A percentile compares a stretch with the other conserved stretches of the same genome.
phyloP scores from a whole-genome alignment of 2,888 invertebrate species.

The Sipha maydis region DNA sequence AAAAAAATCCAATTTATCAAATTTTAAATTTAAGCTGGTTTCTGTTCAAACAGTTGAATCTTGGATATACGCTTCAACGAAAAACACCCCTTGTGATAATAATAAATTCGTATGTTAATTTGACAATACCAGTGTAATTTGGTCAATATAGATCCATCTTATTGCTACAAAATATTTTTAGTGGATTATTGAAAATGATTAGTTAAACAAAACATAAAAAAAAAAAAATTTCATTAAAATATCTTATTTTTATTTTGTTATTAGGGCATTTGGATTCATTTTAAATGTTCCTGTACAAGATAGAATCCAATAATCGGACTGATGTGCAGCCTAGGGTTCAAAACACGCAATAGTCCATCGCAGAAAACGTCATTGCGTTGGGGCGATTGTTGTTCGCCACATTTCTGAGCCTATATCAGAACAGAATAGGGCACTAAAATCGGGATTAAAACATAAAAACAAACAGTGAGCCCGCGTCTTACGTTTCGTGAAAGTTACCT shows the following conservation, averaged over 20 bases:
- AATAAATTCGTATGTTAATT: too few species aligned
- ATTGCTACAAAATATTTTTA: too few species aligned
- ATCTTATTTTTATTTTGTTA: not conserved
- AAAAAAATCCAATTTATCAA: too few species aligned
- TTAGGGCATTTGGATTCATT: slow-evolving; percentile 32
- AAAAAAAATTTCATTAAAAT: not conserved
- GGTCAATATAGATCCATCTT: too few species aligned
- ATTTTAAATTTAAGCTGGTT: too few species aligned
- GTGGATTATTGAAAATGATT: too few species aligned
- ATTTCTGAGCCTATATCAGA: slow-evolving; percentile 66
- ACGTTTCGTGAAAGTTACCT: slow-evolving; percentile 52
- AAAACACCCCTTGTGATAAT: too few species aligned
- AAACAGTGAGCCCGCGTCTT: slow-evolving; percentile 37
- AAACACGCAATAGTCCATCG: slow-evolving; percentile 95
- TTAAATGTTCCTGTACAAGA: slow-evolving; percentile 58
- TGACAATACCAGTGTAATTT: too few species aligned
- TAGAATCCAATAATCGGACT: slow-evolving; percentile 67
- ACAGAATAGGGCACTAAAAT: slow-evolving; percentile 2
- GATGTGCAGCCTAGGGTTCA: slow-evolving; percentile 96
- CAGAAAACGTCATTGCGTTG: slow-evolving; percentile 96
- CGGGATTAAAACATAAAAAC: not conserved
- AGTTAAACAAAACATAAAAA: too few species aligned
- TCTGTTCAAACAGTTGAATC: too few species aligned
- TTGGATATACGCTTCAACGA: too few species aligned
- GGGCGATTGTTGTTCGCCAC: slow-evolving; percentile 86